These are phyloP conservation scores for Drosophila pruinosa DNA, from an alignment of 1,140 invertebrate genomes.

Conservation along the genomic window DNA sequence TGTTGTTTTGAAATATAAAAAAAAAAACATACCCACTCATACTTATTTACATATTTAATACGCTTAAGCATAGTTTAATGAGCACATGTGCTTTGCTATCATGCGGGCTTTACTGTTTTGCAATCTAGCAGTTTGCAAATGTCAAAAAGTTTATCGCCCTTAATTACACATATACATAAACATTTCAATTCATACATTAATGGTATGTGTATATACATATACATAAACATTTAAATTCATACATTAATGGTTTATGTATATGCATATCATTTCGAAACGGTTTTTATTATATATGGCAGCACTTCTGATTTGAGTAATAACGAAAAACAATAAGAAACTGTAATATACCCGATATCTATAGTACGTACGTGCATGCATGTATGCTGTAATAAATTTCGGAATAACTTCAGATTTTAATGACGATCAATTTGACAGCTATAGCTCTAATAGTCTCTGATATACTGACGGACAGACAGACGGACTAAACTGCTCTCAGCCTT, in stretches of 20 bases:
- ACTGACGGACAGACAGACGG: no score
- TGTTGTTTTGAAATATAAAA: no score
- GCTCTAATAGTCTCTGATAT: no score
- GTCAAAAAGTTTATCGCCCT: slow-evolving; percentile 71
- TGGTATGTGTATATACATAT: background rate
- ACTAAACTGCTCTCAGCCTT: no score
- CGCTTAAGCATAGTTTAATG: slow-evolving; percentile 31
- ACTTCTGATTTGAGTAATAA: background rate
- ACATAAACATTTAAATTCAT: background rate
- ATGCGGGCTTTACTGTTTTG: slow-evolving; percentile 26
- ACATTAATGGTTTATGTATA: background rate
- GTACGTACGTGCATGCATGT: no score
- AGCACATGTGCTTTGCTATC: slow-evolving; percentile 28
- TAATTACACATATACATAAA: slow-evolving; percentile 42
- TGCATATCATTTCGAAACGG: background rate
- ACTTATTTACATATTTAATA: slow-evolving; percentile 10
- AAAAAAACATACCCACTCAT: background rate
- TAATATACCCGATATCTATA: no score
- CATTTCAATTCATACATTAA: no score
- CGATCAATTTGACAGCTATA: no score
- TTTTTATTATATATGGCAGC: background rate
- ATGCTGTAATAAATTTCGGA: no score
- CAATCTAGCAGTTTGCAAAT: slow-evolving; percentile 28
- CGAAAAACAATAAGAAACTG: background rate
- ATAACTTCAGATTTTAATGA: no score